Conservation (phyloP, 2,797 vertebrate species). For the Sebastes vulpes region DNA sequence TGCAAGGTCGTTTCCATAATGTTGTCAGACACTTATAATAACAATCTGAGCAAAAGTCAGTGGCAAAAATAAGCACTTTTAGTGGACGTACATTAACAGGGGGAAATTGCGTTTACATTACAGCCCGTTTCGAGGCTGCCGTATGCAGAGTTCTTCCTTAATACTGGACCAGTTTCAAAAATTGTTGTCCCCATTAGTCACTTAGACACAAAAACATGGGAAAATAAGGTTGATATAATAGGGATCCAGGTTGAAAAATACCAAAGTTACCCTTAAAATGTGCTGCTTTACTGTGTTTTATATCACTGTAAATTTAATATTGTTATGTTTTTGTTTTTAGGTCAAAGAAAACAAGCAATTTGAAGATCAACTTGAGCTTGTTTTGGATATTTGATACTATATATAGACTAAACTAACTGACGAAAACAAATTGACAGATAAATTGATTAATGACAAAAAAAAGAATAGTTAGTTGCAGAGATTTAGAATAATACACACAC, state of each 20-base stretch:
- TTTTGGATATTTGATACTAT: neutral
- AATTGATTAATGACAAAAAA: neutral
- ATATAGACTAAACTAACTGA: neutral
- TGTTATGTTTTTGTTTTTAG: neutral
- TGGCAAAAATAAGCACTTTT: no score
- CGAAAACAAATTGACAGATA: neutral
- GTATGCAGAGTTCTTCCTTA: neutral
- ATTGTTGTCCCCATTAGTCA: no score
- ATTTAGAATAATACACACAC: neutral
- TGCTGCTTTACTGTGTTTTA: neutral
- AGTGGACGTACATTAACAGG: no score
- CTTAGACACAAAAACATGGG: no score
- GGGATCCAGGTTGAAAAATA: neutral
- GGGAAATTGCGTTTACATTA: no score
- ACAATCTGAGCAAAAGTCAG: neutral
- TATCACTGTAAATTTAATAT: neutral
- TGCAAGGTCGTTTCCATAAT: fast-evolving
- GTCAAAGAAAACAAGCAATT: neutral
- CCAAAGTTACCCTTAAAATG: neutral
- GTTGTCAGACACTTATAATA: no score
- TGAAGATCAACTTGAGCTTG: neutral
- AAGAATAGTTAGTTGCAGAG: neutral
- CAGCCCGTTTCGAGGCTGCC: no score
- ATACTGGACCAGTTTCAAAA: neutral
- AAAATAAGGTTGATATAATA: no score